Evolutionary conservation across 2,888 invertebrate species (phyloP).

Genomic region (Megamerina dolium): DNA sequence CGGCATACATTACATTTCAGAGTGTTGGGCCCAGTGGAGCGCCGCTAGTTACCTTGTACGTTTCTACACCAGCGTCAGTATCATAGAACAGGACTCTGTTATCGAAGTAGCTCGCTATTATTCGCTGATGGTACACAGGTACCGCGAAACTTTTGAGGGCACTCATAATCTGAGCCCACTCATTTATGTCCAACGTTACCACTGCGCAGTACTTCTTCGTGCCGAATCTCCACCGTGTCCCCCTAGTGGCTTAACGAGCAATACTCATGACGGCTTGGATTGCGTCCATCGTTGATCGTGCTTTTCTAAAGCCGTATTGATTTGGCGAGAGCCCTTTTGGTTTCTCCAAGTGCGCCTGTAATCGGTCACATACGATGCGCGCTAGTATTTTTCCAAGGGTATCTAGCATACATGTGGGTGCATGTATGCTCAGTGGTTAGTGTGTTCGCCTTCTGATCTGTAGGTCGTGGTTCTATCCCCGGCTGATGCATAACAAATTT

Average conservation of each 20-base stretch:
- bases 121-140: neutral
- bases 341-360: neutral
- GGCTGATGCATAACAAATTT: too few species aligned
- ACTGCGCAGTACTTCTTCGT: too few species aligned
- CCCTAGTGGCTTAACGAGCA: constrained; percentile 4
- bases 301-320: constrained; percentile 8
- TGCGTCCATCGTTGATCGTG: constrained; percentile 3
- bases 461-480: too few species aligned
- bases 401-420: constrained; percentile 10
- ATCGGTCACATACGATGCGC: constrained; percentile 1
- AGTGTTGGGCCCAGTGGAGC: too few species aligned
- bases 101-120: too few species aligned
- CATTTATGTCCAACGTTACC: constrained; percentile 3
- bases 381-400: constrained; percentile 5
- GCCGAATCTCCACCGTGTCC: constrained; percentile 7
- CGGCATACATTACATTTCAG: too few species aligned
- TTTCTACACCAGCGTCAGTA: too few species aligned
- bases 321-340: neutral
- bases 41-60: too few species aligned
- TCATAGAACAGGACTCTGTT: too few species aligned
- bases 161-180: constrained; percentile 3
- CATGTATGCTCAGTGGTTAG: too few species aligned
- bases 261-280: constrained; percentile 3
- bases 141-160: neutral
- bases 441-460: too few species aligned